phyloP scores from a whole-genome alignment of 1,140 invertebrate genomes.

The Papilio polytes region DNA sequence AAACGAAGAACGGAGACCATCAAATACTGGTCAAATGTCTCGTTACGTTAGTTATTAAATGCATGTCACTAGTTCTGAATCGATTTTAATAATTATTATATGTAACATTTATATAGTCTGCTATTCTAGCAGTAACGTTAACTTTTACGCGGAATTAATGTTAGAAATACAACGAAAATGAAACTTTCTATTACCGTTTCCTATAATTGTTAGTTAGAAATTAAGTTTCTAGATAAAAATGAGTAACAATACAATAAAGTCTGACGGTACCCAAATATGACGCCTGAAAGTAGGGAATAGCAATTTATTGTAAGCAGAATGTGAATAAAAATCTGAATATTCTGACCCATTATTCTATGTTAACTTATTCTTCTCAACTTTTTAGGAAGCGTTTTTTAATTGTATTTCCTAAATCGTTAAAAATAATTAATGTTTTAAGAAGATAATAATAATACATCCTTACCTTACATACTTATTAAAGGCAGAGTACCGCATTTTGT shows the following conservation, averaged over 20 bases:
- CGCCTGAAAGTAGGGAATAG: neutral
- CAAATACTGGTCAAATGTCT: conserved; percentile 41
- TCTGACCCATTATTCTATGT: too few species aligned
- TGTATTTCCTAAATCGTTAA: too few species aligned
- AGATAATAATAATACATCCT: neutral
- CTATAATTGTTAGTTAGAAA: neutral
- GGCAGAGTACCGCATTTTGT: too few species aligned
- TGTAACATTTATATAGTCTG: neutral
- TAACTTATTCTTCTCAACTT: too few species aligned
- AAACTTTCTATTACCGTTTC: neutral
- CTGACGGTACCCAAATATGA: neutral
- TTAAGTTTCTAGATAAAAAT: neutral
- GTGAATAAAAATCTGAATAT: too few species aligned
- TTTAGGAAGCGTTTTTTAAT: too few species aligned
- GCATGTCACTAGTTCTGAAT: conserved; percentile 60
- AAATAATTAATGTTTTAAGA: too few species aligned
- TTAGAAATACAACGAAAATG: neutral
- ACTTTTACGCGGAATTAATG: conserved; percentile 17
- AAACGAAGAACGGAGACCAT: neutral
- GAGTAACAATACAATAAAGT: neutral
- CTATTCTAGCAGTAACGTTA: neutral
- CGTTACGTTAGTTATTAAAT: conserved; percentile 45
- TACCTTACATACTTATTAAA: neutral
- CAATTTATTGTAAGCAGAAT: neutral
- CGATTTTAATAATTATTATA: conserved; percentile 66